A percentile compares a stretch with the other conserved stretches of the same genome.
Conservation (phyloP, 2,888 invertebrate species). For the Lycia hirtaria region DNA sequence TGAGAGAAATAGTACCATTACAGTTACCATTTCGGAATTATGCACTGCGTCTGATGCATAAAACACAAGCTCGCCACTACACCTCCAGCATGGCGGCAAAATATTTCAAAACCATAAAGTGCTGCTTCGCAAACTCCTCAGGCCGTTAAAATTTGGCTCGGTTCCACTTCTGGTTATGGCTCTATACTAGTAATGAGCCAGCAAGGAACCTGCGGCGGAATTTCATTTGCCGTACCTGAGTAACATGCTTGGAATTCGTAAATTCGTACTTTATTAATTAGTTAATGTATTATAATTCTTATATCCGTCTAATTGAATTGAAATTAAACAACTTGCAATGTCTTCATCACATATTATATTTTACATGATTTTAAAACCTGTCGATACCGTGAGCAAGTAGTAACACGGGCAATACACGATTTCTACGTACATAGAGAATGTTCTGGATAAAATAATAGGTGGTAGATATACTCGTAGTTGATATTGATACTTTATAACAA, state of each 20-base stretch:
- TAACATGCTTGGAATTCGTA: constrained; percentile 26
- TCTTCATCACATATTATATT: no score
- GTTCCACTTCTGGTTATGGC: constrained; percentile 34
- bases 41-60: neutral
- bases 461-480: no score
- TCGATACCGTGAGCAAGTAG: no score
- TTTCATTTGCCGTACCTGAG: constrained; percentile 36
- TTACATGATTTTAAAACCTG: no score
- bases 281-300: no score
- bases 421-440: no score
- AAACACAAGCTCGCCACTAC: neutral
- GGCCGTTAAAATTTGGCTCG: constrained; percentile 39
- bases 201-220: constrained; percentile 36
- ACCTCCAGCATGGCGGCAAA: neutral
- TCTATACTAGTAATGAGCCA: constrained; percentile 39
- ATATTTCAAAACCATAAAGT: constrained; percentile 23
- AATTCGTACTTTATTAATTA: neutral
- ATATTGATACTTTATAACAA: no score
- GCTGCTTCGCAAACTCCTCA: constrained; percentile 36
- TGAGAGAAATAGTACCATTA: no score
- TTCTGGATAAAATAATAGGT: no score
- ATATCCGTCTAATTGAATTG: no score
- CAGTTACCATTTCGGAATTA: neutral
- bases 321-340: no score
- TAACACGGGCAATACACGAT: no score